phyloP scores from a whole-genome alignment of 2,888 invertebrate species.

The Tipula helvola region DNA sequence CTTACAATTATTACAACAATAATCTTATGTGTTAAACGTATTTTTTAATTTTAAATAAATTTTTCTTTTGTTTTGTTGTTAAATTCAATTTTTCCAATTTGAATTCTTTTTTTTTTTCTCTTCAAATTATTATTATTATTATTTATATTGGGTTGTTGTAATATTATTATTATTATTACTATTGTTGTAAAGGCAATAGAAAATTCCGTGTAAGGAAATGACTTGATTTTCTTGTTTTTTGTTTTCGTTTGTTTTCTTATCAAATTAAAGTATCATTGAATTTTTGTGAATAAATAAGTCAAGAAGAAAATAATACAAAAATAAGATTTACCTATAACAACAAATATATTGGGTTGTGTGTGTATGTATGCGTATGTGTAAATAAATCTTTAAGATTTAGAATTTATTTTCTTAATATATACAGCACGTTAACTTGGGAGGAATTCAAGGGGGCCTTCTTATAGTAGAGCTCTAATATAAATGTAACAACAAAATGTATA shows the following conservation, averaged over 20 bases:
- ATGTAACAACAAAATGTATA: too few species aligned
- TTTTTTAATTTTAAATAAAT: background rate
- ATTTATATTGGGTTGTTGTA: background rate
- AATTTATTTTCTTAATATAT: too few species aligned
- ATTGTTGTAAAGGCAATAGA: constrained; percentile 8
- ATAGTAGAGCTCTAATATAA: too few species aligned
- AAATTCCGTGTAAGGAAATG: constrained; percentile 10
- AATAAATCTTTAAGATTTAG: too few species aligned
- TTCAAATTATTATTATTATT: background rate
- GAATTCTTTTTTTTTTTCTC: background rate
- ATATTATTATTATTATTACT: background rate
- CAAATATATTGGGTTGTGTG: background rate
- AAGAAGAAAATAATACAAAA: background rate
- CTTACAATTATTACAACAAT: background rate
- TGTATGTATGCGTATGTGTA: background rate
- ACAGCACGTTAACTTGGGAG: too few species aligned
- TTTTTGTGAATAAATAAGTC: background rate
- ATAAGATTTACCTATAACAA: background rate
- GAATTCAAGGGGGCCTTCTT: too few species aligned
- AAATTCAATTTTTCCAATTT: constrained; percentile 8
- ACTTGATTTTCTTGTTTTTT: constrained; percentile 9
- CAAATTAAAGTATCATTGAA: constrained; percentile 1
- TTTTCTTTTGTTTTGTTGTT: constrained; percentile 1
- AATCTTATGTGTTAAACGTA: background rate
- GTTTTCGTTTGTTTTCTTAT: background rate